Evolutionary conservation across 2,888 invertebrate species (phyloP), one percentile per base, ranked within the genome.

Genomic region (Cinara cedri): DNA sequence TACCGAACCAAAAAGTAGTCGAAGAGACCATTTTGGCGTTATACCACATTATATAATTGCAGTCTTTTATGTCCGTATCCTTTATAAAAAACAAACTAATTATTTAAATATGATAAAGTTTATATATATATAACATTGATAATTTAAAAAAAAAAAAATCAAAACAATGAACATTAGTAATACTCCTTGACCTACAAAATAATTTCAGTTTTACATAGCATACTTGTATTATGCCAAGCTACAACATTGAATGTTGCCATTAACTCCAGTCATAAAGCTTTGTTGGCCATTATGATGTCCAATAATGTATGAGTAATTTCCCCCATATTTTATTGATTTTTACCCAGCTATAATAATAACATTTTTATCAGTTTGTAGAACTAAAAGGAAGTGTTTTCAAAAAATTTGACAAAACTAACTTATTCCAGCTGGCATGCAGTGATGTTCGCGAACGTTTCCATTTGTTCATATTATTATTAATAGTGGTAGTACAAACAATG

Each of bases 271-370:
- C 99, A 98, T 86, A 98, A 98, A 86, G 95, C 97, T 70, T 89
- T 99, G 34, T 90, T 99, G 16, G 98, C 98, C 21, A 98, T 99
- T 82, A 98, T 99, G 96, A 97, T 99, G 93, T 98, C 98, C 11
- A 99, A 99, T 86, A 99, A 99, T 89, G 95, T 95, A 88, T 92
- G 90, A 84, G 82, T 68, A 44, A 42, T 55, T 42, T 65, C 51
- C 49, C 55, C 34, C 21, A 21, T 65, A 46, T 51, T 65, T 74
- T 26, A 55, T n/a, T 63, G 60, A 78, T 62, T 46, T 19, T 78
- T 62, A 44, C 72, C 78, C n/a, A 51, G 16, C 51, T 63, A 26
- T 14, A 44, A 54, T 21, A 34, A 6, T 34, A 34, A 34, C 19
- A 3, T 71, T 62, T 72, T 74, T n/a, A 89, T 63, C 87, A 95